Percentiles rank a stretch among this genome's conserved stretches.
Conservation (phyloP, 2,113 vertebrate species). For the Origma solitaria region DNA sequence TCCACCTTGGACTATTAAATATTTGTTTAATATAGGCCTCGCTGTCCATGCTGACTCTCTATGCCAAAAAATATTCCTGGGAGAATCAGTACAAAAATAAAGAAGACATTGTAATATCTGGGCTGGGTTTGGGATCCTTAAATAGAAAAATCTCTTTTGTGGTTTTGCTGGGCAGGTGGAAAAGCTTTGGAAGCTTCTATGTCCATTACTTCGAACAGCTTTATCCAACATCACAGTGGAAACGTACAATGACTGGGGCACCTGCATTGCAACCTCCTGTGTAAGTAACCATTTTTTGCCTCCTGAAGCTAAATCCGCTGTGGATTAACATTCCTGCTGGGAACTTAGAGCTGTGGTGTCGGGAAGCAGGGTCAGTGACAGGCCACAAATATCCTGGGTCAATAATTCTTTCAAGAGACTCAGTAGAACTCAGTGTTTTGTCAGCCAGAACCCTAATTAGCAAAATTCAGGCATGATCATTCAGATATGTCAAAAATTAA, state of each 20-base stretch:
- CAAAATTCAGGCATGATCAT: neutral
- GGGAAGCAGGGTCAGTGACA: neutral
- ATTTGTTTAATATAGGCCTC: neutral
- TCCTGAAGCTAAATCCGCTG: neutral
- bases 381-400: neutral
- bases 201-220: constrained; percentile 88
- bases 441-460: neutral
- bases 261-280: constrained; percentile 95
- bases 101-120: neutral
- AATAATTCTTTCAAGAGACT: neutral
- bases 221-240: constrained; percentile 94
- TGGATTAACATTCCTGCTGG: neutral
- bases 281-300: constrained; percentile 71
- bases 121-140: neutral
- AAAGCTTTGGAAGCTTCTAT: constrained; percentile 86
- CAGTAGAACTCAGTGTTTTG: neutral
- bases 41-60: neutral
- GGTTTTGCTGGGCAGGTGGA: constrained; percentile 80
- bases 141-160: neutral
- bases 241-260: constrained; percentile 94
- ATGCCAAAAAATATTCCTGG: neutral
- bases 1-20: neutral
- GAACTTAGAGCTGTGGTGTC: neutral
- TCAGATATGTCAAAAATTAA: neutral
- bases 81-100: neutral